Evolutionary conservation across 1,140 invertebrate species (phyloP).

Genomic region (Drosophila kurseongensis): DNA sequence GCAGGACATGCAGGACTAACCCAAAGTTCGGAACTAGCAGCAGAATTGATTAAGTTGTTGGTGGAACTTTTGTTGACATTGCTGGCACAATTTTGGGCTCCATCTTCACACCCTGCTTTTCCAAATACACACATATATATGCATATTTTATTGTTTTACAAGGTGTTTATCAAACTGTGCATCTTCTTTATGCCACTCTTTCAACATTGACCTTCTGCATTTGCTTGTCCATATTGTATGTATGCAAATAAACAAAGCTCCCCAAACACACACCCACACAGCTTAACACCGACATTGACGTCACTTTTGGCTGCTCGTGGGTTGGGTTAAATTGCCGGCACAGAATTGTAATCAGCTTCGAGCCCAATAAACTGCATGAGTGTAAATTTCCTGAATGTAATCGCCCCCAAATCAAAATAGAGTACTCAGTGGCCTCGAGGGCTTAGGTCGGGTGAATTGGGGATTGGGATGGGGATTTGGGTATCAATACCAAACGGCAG

Average conservation of each 20-base stretch:
- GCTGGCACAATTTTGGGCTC: not conserved
- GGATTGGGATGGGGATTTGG: slow-evolving; percentile 11
- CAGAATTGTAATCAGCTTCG: slow-evolving; percentile 65
- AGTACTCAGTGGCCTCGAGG: slow-evolving; percentile 46
- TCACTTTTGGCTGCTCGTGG: slow-evolving; percentile 30
- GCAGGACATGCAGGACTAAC: slow-evolving; percentile 57
- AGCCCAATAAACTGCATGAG: slow-evolving; percentile 55
- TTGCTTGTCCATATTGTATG: slow-evolving; percentile 44
- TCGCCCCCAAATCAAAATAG: slow-evolving; percentile 48
- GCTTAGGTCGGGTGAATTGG: slow-evolving; percentile 24
- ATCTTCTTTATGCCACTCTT: slow-evolving; percentile 11
- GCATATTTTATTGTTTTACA: slow-evolving; percentile 12
- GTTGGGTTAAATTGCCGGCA: slow-evolving; percentile 58
- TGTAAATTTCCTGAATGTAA: slow-evolving; percentile 76
- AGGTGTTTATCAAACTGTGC: slow-evolving; percentile 24
- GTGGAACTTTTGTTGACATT: slow-evolving; percentile 17
- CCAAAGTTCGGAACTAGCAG: slow-evolving; percentile 49
- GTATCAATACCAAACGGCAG: slow-evolving; percentile 5
- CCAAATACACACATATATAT: not conserved
- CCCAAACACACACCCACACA: slow-evolving; percentile 1
- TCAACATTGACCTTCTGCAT: slow-evolving; percentile 41
- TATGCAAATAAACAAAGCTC: slow-evolving; percentile 40
- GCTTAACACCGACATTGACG: slow-evolving; percentile 37
- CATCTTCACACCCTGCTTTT: slow-evolving; percentile 1
- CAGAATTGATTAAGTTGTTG: slow-evolving; percentile 43